Percentiles rank a stretch among this genome's conserved stretches.
phyloP scores from a whole-genome alignment of 2,888 invertebrate species.

The Drosophila lutescens region DNA sequence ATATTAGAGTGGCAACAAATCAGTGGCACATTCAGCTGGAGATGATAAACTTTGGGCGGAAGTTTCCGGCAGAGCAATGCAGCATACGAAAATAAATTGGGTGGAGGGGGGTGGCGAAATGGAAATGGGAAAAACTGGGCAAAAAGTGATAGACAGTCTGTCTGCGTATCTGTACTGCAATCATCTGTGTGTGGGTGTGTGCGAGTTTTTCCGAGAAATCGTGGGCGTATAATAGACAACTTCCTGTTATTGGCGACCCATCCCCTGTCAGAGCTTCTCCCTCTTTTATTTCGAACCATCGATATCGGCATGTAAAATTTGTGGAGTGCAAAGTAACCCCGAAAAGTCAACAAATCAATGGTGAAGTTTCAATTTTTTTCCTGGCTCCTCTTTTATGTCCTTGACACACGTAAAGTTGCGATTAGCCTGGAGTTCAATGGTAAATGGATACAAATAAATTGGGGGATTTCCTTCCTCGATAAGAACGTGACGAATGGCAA shows the following conservation, averaged over 20 bases:
- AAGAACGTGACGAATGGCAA: constrained; percentile 34
- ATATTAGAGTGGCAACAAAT: constrained; percentile 46
- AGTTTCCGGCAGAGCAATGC: constrained; percentile 21
- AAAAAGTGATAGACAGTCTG: constrained; percentile 33
- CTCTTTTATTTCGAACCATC: constrained; percentile 43
- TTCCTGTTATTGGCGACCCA: constrained; percentile 59
- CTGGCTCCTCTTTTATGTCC: constrained; percentile 32
- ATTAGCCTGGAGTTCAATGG: constrained; percentile 39
- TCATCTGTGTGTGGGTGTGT: constrained; percentile 30
- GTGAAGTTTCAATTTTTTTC: constrained; percentile 18
- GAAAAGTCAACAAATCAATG: constrained; percentile 29
- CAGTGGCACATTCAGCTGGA: constrained; percentile 37
- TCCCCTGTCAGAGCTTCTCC: constrained; percentile 10
- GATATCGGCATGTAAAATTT: constrained; percentile 67
- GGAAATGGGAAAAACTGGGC: constrained; percentile 12
- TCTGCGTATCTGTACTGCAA: constrained; percentile 34
- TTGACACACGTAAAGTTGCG: constrained; percentile 39
- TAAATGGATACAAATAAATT: constrained; percentile 17
- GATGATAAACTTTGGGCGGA: constrained; percentile 37
- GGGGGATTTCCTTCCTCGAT: constrained; percentile 13
- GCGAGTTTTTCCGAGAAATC: constrained; percentile 14
- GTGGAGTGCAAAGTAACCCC: constrained; percentile 50
- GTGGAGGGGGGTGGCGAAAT: not conserved
- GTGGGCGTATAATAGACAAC: constrained; percentile 57
- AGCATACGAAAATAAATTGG: constrained; percentile 25